Conservation (phyloP, 2,113 vertebrate species). For the Esox niger region DNA sequence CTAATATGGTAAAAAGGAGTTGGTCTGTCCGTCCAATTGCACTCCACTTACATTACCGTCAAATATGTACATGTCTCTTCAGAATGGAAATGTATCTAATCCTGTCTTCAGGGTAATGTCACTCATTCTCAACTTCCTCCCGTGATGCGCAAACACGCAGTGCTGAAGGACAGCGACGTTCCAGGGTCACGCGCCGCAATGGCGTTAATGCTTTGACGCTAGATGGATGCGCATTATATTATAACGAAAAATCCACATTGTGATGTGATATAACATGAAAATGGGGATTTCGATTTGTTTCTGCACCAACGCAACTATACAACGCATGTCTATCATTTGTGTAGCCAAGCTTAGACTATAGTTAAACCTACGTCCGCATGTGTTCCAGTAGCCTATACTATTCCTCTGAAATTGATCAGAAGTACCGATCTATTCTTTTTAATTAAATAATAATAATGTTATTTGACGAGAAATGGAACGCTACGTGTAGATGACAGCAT, state of each 20-base stretch:
- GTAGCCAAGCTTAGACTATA: not conserved
- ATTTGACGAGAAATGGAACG: not conserved
- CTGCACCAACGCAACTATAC: not conserved
- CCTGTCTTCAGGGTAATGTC: slow-evolving; percentile 64
- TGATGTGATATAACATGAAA: not conserved
- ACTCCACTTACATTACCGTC: slow-evolving; percentile 56
- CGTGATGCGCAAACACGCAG: slow-evolving; percentile 49
- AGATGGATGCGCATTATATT: slow-evolving; percentile 3
- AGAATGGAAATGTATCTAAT: slow-evolving; percentile 62
- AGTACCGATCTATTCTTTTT: no score
- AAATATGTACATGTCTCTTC: slow-evolving; percentile 58
- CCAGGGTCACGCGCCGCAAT: slow-evolving; percentile 45
- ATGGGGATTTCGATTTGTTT: not conserved
- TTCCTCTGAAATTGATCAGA: no score
- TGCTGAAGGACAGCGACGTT: slow-evolving; percentile 67
- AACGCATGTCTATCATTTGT: not conserved
- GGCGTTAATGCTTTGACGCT: not conserved
- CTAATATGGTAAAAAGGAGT: slow-evolving; percentile 31
- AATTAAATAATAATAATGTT: not conserved
- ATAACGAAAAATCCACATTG: not conserved
- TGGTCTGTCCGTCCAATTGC: slow-evolving; percentile 18
- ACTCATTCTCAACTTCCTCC: slow-evolving; percentile 30
- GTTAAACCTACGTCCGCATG: no score
- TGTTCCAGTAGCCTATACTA: no score
- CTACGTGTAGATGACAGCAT: not conserved